Conservation (phyloP, 2,797 vertebrate genomes). For the Esox lucius region DNA sequence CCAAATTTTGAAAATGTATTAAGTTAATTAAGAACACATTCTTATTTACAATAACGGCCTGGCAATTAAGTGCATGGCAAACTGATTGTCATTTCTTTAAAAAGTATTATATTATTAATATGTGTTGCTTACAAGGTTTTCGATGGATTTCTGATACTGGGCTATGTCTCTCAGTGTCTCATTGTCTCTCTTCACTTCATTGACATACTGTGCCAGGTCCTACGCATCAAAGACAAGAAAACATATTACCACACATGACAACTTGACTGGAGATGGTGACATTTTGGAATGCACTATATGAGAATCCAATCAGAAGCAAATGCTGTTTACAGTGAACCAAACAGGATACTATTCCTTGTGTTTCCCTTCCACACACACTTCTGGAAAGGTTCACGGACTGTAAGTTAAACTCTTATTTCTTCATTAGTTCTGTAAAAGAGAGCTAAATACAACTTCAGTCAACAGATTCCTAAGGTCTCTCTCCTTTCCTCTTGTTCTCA, state of each 20-base stretch:
- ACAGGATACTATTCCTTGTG: too few species aligned
- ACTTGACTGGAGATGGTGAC: background rate
- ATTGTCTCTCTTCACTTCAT: constrained; percentile 99
- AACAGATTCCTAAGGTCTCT: background rate
- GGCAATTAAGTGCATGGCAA: background rate
- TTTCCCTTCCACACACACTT: too few species aligned
- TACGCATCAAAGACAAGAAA: constrained; percentile 52
- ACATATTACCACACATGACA: background rate
- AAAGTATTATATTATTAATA: background rate
- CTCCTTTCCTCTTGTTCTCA: too few species aligned
- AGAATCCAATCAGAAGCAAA: background rate
- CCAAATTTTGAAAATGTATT: too few species aligned
- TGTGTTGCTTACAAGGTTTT: constrained; percentile 86
- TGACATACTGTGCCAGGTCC: constrained; percentile 98
- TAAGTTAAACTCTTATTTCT: background rate
- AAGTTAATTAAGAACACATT: too few species aligned
- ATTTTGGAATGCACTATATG: background rate
- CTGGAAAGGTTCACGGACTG: too few species aligned
- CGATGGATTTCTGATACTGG: constrained; percentile 96
- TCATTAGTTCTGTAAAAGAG: background rate
- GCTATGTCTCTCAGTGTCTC: constrained; percentile 93
- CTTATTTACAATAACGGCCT: too few species aligned
- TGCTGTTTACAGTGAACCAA: background rate
- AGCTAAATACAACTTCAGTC: background rate
- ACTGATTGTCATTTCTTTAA: background rate